Conservation (phyloP, 2,888 invertebrate species). For the Diaprepes abbreviatus region DNA sequence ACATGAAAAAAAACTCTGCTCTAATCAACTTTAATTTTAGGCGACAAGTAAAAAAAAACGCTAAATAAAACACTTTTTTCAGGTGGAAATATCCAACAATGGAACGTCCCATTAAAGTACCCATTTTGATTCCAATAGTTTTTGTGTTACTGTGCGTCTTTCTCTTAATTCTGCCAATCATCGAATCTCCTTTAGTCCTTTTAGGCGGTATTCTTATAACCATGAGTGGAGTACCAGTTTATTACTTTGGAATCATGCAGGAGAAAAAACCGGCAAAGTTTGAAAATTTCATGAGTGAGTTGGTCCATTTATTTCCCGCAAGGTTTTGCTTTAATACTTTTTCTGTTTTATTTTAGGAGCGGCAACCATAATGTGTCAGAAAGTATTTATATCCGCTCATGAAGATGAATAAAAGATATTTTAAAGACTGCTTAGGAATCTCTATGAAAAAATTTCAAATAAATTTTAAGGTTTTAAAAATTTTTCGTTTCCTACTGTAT, state of each 20-base stretch:
- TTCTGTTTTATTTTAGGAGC: constrained; percentile 67
- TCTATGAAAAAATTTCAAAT: not conserved
- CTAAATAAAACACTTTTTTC: not conserved
- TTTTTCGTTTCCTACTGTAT: no score
- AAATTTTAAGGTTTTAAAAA: no score
- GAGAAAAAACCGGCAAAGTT: constrained; percentile 76
- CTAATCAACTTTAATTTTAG: no score
- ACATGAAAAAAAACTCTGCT: no score
- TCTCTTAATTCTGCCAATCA: constrained; percentile 83
- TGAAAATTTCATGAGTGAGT: constrained; percentile 74
- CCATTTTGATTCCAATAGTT: constrained; percentile 75
- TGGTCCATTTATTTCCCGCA: not conserved
- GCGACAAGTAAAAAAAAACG: not conserved
- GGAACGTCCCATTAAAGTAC: constrained; percentile 87
- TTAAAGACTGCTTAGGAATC: constrained; percentile 9
- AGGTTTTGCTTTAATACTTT: not conserved
- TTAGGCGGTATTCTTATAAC: constrained; percentile 85
- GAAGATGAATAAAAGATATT: constrained; percentile 72
- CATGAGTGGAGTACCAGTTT: constrained; percentile 86
- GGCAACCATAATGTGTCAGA: constrained; percentile 76
- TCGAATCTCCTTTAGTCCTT: constrained; percentile 85
- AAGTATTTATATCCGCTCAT: constrained; percentile 82
- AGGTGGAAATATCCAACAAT: constrained; percentile 81
- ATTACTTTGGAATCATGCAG: constrained; percentile 80
- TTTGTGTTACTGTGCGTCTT: constrained; percentile 85